These are phyloP conservation scores for Deroptyus accipitrinus DNA, from an alignment of 2,113 vertebrate species.

Conservation along the genomic window DNA sequence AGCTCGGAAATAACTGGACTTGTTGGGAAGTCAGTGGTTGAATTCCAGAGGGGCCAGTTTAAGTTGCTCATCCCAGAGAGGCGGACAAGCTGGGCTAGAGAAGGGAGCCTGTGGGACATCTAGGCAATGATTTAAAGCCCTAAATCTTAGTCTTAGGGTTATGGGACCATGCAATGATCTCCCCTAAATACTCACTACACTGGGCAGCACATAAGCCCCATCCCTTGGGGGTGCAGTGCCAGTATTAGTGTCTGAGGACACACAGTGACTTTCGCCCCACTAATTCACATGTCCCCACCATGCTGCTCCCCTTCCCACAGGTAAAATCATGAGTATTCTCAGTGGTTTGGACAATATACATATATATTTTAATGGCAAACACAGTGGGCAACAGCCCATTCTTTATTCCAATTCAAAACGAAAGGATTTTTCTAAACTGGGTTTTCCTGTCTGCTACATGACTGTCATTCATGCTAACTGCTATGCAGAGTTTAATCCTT, in stretches of 20 bases:
- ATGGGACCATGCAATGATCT: fast-evolving
- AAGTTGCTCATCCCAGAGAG: not conserved
- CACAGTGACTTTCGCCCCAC: fast-evolving
- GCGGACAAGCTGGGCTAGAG: not conserved
- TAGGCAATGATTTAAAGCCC: not conserved
- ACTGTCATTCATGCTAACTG: not conserved
- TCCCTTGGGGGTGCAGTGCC: not conserved
- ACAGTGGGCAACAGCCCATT: not conserved
- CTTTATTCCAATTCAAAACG: not conserved
- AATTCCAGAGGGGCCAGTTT: not conserved
- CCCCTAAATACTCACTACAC: not conserved
- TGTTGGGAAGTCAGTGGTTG: not conserved
- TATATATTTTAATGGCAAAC: not conserved
- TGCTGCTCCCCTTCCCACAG: not conserved
- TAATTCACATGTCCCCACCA: too few species aligned
- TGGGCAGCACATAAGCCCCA: not conserved
- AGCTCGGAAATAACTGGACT: not conserved
- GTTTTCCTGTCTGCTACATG: not conserved
- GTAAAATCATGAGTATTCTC: not conserved
- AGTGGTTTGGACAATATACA: not conserved
- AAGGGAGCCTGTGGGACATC: not conserved
- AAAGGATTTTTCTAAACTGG: not conserved
- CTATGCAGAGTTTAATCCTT: not conserved
- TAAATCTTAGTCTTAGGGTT: not conserved
- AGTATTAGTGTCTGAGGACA: fast-evolving